Percentiles rank a stretch among this genome's conserved stretches.
phyloP scores from a whole-genome alignment of 2,797 vertebrate species.

The Rhinogobio ventralis region DNA sequence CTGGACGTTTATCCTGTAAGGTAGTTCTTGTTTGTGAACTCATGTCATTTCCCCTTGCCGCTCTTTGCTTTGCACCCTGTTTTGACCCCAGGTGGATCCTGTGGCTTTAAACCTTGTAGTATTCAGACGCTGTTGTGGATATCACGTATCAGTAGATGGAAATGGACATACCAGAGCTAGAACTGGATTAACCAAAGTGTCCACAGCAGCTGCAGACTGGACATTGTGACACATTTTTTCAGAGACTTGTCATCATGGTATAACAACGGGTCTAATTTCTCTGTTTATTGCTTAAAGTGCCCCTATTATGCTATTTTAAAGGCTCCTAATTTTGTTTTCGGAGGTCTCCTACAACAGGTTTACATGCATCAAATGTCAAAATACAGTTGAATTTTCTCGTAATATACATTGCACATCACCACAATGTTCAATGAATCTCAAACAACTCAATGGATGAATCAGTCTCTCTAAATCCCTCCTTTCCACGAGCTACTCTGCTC shows the following conservation, averaged over 20 bases:
- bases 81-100: no score
- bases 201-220: conserved; percentile 51
- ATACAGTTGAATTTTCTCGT: no score
- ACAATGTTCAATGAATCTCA: no score
- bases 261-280: not conserved
- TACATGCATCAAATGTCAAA: no score
- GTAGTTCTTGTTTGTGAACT: conserved; percentile 47
- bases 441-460: no score
- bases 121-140: conserved; percentile 48
- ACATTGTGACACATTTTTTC: conserved; percentile 38
- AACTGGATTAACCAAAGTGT: conserved; percentile 53
- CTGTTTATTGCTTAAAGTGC: not conserved
- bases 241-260: not conserved
- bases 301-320: no score
- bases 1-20: conserved; percentile 6
- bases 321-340: no score
- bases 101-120: conserved; percentile 30
- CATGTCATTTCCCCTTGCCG: conserved; percentile 42
- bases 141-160: conserved; percentile 53
- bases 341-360: no score
- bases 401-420: no score
- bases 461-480: no score
- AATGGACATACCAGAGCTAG: conserved; percentile 49
- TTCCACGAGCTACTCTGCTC: no score
- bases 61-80: conserved; percentile 1